Evolutionary conservation across 2,113 vertebrate species (phyloP), one percentile per base, ranked within the genome.

Genomic region (Hiodon tergisus): DNA sequence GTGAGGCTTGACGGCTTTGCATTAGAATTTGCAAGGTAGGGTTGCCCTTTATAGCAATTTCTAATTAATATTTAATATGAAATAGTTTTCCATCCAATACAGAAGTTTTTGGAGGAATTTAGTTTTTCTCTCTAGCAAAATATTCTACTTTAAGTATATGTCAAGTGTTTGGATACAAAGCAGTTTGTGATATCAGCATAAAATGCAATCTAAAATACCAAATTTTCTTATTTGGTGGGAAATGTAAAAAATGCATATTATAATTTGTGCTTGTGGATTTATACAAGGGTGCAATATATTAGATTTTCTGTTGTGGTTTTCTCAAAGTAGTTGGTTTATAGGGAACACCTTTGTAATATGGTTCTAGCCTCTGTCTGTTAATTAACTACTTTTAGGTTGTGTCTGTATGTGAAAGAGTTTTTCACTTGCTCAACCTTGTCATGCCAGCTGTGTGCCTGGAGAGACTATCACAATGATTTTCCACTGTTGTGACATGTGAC

Each of bases 401-500:
- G 50, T 50, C 54, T 62, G 7, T 17, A 47, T 62, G 51, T 88
- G 69, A 55, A 55, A 50, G 62, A 76, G 76, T 78, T 74, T 74
- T 83, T 81, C 81, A 85, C 67, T 83, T 86, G 70, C 72, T 76
- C 85, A 84, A 80, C 82, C 82, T 78, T 84, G 83, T 83, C 75
- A 78, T 81, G 80, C 86, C 86, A 89, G 88, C 87, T 90, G 87
- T 90, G 86, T 81, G 83, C 85, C 85, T 69, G 78, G 83, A 85
- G 83, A 86, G 89, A 85, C 84, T 86, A 87, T 90, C 87, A 87
- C 85, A 88, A 88, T 88, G 87, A 89, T 90, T 90, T 92, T 91
- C 87, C 84, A 87, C 87, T 88, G 88, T 91, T 90, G 87, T 90
- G 87, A 89, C 90, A 89, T 85, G 86, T 89, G 89, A 91, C 88